Base-by-base conservation (phyloP, 2,888 invertebrate species). In the Patella depressa region DNA sequence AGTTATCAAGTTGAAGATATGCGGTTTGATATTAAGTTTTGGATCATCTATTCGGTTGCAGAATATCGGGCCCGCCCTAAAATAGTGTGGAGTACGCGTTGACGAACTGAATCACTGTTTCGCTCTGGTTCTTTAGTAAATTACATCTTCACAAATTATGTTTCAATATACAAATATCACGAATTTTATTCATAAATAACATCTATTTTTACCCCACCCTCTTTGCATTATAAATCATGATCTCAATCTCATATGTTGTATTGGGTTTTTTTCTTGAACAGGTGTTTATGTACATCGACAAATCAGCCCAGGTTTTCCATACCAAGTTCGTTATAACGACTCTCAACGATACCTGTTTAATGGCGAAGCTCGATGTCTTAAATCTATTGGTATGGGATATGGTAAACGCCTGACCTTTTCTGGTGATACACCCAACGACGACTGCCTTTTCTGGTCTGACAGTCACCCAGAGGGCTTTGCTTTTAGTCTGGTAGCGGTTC, bases 371-470 rank as follows among this genome's bases (percentile, higher is more conserved):
- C 92, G 95, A 75, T 93, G 93, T 11, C 93, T 96, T 77, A 93
- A 93, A 83, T 94, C 94, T 53, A 94, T 95, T 85, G 95, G 95
- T 0, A 93, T 95, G 86, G 95, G 96, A 12, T 95, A 95, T 89
- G 94, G 95, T 9, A 93, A 95, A 79, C 93, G 95, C 71, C 93
- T 95, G 81, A 95, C 95, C 2, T 95, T 96, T 91, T 94, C 94
- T 87, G 94, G 95, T 1, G 92, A 93, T 77, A 92, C 93, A 71
- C 93, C 94, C 71, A 95, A 95, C 89, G 93, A 93, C 73, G 85
- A 87, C 76, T 95, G 95, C 89, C 95, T 94, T 91, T 95, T 96
- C 92, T 96, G 95, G 95, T 94, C 95, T 45, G 96, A 96, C 92
- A 95, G 95, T 57, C 92, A 94, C 81, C 94, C 94, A 1, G 94